Evolutionary conservation across 2,113 vertebrate species (phyloP), one percentile per base, ranked within the genome.

Genomic region (Panurus biarmicus): DNA sequence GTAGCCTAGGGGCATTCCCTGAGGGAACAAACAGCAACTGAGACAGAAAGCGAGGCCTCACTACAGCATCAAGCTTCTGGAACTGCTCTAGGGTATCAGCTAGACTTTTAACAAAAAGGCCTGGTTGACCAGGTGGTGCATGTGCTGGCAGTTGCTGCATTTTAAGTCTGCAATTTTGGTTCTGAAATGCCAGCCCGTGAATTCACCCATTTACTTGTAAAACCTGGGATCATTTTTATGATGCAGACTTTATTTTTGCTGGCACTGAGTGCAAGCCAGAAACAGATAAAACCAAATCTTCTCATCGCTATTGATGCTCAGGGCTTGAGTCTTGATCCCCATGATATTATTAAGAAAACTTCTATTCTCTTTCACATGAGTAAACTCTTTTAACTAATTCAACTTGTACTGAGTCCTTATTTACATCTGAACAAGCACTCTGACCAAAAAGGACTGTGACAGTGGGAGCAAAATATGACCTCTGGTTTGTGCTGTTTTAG

Each of bases 1-100:
- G 78, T 91, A 96, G 85, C 91, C 87, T 89, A 23, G 3, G 64
- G 95, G 85, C 93, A 95, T 91, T 95, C 85, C 95, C 74, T 66
- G 54, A 74, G 45, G 71, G 96, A 95, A 94, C 91, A 93, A 93
- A 80, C 82, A 88, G 70, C 89, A 87, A 23, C 64, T 51, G 71
- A 90, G 28, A 50, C 42, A 62, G 53, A 85, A 73, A 74, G 54
- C 47, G 62, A 93, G 51, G 47, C 44, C 47, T 76, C 18, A 8
- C 42, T 69, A 22, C 11, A 80, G 35, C 47, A 79, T 50, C 29
- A 14, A 61, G 14, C 33, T 70, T 82, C 66, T 80, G 3, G 2
- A 83, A 36, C 35, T 92, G 40, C n/a, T 73, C 84, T 79, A 65
- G 54, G 25, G 16, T 57, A 58, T 54, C 33, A 76, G 54, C 19